Evolutionary conservation across 2,888 invertebrate species (phyloP), one percentile per base, ranked within the genome.

Genomic region (Polymixis lichenea): DNA sequence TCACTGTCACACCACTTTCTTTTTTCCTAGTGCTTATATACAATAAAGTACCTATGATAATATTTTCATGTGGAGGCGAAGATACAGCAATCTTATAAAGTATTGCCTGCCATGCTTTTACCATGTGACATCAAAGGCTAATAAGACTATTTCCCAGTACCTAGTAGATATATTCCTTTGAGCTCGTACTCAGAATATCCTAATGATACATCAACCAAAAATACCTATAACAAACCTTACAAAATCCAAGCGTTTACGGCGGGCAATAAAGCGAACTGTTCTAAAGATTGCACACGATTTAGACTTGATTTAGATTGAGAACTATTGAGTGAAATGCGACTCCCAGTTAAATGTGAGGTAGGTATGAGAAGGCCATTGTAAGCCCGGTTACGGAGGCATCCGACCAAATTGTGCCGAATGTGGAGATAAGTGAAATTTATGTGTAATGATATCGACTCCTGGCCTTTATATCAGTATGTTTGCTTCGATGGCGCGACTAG

Each of bases 351-450:
- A 87, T 79, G 87, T 78, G 84, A 84, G 76, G 82, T 84, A 79
- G 76, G 78, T 81, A 78, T 82, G 79, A 78, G 85, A 53, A 77
- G 83, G 72, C 78, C 61, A 86, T 85, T 86, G 86, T 84, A 77
- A 88, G 85, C 87, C 78, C 84, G 73, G 88, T 75, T 80, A 78
- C 82, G 87, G 85, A 86, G 88, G 75, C 88, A 88, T 88, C 88
- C 89, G 89, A 93, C 94, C 92, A 94, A 94, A 94, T 93, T 93
- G 92, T 93, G 90, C 92, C 91, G 89, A 94, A 93, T 92, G 93
- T 92, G 89, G 88, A 94, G 95, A 95, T 95, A 95, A 94, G 92
- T 94, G 92, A 91, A 94, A 95, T 95, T 95, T 95, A 95, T 95
- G 95, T 92, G 92, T 92, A 94, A 94, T 92, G 93, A 94, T 94